Percentiles rank a stretch among this genome's conserved stretches.
phyloP scores from a whole-genome alignment of 2,888 invertebrate genomes.

The Poecilus cupreus region DNA sequence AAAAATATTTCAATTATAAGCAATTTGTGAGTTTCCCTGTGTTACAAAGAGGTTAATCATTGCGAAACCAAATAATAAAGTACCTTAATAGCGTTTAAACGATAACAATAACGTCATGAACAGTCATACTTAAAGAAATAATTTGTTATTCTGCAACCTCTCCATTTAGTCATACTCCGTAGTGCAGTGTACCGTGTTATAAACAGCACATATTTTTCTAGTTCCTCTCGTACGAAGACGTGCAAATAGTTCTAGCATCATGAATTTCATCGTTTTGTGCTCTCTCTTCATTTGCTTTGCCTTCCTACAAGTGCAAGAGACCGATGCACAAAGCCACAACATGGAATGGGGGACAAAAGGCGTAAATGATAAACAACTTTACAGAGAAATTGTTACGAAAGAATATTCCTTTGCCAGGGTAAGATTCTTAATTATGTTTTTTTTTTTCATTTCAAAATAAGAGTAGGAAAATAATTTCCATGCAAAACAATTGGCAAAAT shows the following conservation, averaged over 20 bases:
- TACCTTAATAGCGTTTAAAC: neutral
- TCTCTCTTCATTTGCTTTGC: neutral
- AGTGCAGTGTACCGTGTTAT: too few species aligned
- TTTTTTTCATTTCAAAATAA: neutral
- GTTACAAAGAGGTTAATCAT: too few species aligned
- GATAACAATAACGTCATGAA: neutral
- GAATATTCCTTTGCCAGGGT: slow-evolving; percentile 65
- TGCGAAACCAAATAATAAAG: too few species aligned
- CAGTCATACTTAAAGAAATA: neutral
- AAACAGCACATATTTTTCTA: neutral
- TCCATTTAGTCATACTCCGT: too few species aligned
- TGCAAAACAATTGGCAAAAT: too few species aligned
- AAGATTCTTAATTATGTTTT: too few species aligned
- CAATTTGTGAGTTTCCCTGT: too few species aligned
- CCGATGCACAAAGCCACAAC: slow-evolving; percentile 63
- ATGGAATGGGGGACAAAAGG: slow-evolving; percentile 63
- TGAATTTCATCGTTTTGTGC: neutral
- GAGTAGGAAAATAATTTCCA: neutral
- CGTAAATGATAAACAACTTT: slow-evolving; percentile 62
- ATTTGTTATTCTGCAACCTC: neutral
- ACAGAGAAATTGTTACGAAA: slow-evolving; percentile 65
- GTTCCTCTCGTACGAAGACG: too few species aligned
- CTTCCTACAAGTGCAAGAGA: neutral
- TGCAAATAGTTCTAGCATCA: neutral
- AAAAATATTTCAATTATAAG: too few species aligned